Base-by-base conservation (phyloP, 2,888 invertebrate species). In the Apeira syringaria region DNA sequence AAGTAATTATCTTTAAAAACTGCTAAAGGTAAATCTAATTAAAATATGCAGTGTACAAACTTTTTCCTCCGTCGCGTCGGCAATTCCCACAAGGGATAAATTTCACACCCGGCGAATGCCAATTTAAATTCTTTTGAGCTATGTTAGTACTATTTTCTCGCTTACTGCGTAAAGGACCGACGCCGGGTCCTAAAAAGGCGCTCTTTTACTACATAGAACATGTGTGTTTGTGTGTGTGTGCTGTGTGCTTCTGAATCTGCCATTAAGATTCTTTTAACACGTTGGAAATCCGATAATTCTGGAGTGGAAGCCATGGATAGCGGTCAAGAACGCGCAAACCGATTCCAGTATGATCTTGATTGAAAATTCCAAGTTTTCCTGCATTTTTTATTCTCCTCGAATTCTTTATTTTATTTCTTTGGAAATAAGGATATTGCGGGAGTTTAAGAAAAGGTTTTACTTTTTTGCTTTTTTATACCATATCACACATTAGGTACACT, bases 81-180 rank as follows among this genome's bases (percentile, higher is more conserved):
- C 38, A 29, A 32, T 25, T 7, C 41, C 33, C 24, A 29, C 32
- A 38, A 54, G 42, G 53, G 47, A 54, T 51, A 54, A 42, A 47
- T 51, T 49, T 49, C 49, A 50, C 47, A 50, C 54, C 30, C 29
- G 13, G 30, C 32, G 35, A 27, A 44, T 45, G 47, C 44, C 51
- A 51, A 51, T 51, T 49, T 47, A 51, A 54, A 51, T 51, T 51
- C 47, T 44, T 51, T 39, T 18, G 2, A 31, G 20, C 34, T 44
- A 38, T 35, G n/a, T 18, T 9, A 5, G 34, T 17, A 10, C 29
- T 38, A 38, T 38, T 34, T 39, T 31, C 15, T 30, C 10, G 28
- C 1, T 10, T 5, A 5, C 7, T 7, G 11, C 20, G 24, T 9
- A 33, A 33, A 31, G 34, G 30, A 25, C 8, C 15, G 15, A 15